A percentile compares a stretch with the other conserved stretches of the same genome.
Conservation (phyloP, 2,113 vertebrate genomes). For the Eublepharis macularius region DNA sequence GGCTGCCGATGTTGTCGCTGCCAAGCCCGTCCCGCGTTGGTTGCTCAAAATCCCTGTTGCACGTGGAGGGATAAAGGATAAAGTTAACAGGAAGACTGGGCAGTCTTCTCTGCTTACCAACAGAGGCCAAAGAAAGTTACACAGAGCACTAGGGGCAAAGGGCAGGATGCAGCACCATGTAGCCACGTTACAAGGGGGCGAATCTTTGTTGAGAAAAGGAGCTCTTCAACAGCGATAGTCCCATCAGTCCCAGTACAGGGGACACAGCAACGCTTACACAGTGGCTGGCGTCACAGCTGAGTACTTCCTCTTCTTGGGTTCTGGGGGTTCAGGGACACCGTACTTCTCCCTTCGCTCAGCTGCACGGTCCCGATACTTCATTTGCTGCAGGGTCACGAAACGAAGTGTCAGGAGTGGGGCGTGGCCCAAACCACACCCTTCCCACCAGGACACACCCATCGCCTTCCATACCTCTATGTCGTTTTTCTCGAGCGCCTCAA, state of each 20-base stretch:
- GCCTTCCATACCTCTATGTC: conserved; percentile 76
- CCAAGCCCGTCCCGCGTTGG: conserved; percentile 65
- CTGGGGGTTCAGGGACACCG: conserved; percentile 73
- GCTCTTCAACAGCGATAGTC: not conserved
- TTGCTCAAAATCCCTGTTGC: conserved; percentile 68
- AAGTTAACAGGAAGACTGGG: not conserved
- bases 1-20: conserved; percentile 72
- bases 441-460: too few species aligned
- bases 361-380: conserved; percentile 75
- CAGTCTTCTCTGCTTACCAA: not conserved
- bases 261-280: conserved; percentile 37
- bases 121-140: not conserved
- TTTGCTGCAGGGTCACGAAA: conserved; percentile 24
- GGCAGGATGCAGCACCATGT: not conserved
- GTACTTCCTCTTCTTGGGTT: conserved; percentile 82
- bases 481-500: conserved; percentile 74
- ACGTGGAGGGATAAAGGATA: not conserved
- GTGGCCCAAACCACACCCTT: too few species aligned
- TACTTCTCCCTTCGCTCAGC: conserved; percentile 76
- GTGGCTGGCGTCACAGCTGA: conserved; percentile 69
- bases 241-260: rapidly evolving
- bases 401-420: not conserved
- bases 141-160: not conserved
- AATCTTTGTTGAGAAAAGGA: not conserved
- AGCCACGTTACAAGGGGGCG: too few species aligned